These are phyloP conservation scores for Porites lutea DNA, from an alignment of 64 coral and sea anemone genomes.

Conservation along the genomic window DNA sequence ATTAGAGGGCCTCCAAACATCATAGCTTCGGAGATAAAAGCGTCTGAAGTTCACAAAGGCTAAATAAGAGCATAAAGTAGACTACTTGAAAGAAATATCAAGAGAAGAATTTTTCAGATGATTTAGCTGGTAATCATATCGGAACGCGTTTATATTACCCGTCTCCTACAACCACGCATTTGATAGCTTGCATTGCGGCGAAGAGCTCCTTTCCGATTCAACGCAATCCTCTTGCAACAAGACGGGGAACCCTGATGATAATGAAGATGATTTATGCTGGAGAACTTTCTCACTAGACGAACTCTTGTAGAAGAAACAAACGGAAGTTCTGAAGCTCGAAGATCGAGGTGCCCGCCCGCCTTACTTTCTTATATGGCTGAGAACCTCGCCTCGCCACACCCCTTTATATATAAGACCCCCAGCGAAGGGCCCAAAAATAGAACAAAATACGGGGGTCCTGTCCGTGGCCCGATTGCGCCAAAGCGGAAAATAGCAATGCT, in stretches of 20 bases:
- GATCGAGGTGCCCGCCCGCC: constrained; percentile 7
- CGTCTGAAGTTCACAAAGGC: neutral
- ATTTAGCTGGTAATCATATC: neutral
- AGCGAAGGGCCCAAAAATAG: constrained; percentile 79
- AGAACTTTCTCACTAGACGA: neutral
- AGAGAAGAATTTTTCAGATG: neutral
- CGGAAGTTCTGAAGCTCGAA: constrained; percentile 29
- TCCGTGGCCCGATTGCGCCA: neutral
- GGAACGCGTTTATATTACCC: constrained; percentile 53
- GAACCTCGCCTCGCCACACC: constrained; percentile 75
- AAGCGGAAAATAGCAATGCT: neutral
- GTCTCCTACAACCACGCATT: constrained; percentile 96
- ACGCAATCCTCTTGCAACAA: constrained; percentile 18
- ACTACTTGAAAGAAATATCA: neutral
- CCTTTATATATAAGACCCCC: constrained; percentile 73
- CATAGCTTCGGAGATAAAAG: neutral
- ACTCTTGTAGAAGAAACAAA: constrained; percentile 21
- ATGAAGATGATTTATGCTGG: neutral
- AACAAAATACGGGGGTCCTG: neutral
- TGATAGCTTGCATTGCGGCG: constrained; percentile 91
- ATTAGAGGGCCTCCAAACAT: constrained; percentile 26
- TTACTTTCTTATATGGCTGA: constrained; percentile 32
- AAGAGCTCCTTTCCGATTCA: constrained; percentile 46
- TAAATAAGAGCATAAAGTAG: neutral
- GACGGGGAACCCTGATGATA: neutral